These are phyloP conservation scores for Actinernus sp. DNA, from an alignment of 92 coral and sea anemone genomes.

Conservation along the genomic window DNA sequence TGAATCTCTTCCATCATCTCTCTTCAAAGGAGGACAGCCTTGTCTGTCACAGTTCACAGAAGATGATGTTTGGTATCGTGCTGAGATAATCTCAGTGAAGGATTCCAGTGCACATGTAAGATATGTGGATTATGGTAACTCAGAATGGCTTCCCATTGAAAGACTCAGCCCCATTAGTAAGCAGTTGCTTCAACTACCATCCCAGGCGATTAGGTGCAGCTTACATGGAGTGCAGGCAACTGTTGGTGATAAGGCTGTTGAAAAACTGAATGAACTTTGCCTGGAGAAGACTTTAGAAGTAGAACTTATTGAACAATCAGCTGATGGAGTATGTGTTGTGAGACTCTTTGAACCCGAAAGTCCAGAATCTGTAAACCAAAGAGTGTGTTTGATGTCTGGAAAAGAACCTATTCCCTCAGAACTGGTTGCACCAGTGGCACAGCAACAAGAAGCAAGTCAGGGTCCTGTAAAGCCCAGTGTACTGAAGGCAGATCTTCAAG, in stretches of 20 bases:
- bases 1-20: conserved; percentile 6
- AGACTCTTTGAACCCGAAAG: conserved; percentile 60
- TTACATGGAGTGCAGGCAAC: conserved; percentile 43
- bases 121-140: conserved; percentile 92
- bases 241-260: conserved; percentile 21
- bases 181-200: conserved; percentile 53
- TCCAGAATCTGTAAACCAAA: conserved; percentile 18
- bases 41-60: conserved; percentile 76
- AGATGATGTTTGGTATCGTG: conserved; percentile 84
- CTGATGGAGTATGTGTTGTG: conserved; percentile 31
- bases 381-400: neutral
- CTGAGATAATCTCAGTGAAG: conserved; percentile 50
- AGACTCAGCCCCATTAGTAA: conserved; percentile 70
- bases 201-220: conserved; percentile 69
- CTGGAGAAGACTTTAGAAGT: conserved; percentile 71
- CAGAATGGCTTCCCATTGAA: conserved; percentile 63
- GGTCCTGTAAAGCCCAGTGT: too few relatives aligned
- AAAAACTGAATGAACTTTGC: conserved; percentile 58
- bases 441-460: too few relatives aligned
- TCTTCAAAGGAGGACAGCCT: conserved; percentile 24
- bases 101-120: conserved; percentile 43
- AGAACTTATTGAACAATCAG: conserved; percentile 41
- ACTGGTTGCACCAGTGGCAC: too few relatives aligned
- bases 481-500: conserved; percentile 1
- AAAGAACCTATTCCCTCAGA: neutral